Percentiles rank a stretch among this genome's conserved stretches.
phyloP scores from a whole-genome alignment of 2,113 vertebrate species.

The Ahaetulla prasina region DNA sequence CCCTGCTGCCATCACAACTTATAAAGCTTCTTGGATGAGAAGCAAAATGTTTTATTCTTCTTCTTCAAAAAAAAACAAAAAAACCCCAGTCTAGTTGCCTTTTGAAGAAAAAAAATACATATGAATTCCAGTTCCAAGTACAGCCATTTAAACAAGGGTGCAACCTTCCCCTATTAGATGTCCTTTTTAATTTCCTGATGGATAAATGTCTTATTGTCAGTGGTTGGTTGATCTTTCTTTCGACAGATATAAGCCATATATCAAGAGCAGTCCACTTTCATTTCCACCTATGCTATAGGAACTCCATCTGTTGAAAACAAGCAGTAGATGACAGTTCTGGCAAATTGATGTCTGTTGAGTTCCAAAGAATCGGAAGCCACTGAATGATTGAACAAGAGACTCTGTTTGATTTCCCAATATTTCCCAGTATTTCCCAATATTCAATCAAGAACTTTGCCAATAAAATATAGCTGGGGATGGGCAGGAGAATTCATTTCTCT shows the following conservation, averaged over 20 bases:
- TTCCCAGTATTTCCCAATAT: background rate
- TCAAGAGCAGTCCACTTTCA: background rate
- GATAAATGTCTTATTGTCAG: background rate
- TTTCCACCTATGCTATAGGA: background rate
- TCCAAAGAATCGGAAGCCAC: background rate
- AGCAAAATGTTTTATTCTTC: background rate
- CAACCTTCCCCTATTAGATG: background rate
- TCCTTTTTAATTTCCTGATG: background rate
- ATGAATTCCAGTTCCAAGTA: background rate
- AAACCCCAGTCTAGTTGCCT: background rate
- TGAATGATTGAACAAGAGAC: background rate
- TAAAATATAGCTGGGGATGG: background rate
- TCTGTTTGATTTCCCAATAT: background rate
- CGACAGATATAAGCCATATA: background rate
- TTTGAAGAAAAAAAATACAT: background rate
- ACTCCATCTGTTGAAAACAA: background rate
- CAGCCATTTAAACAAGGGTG: background rate
- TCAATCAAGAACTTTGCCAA: background rate
- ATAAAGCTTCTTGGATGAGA: background rate
- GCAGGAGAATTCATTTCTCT: background rate
- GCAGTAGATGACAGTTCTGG: background rate
- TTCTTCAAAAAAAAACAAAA: background rate
- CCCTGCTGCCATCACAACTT: background rate
- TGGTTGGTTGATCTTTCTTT: background rate
- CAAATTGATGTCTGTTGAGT: background rate